These are phyloP conservation scores for Tribolium madens DNA, from an alignment of 1,140 invertebrate species.

Conservation along the genomic window DNA sequence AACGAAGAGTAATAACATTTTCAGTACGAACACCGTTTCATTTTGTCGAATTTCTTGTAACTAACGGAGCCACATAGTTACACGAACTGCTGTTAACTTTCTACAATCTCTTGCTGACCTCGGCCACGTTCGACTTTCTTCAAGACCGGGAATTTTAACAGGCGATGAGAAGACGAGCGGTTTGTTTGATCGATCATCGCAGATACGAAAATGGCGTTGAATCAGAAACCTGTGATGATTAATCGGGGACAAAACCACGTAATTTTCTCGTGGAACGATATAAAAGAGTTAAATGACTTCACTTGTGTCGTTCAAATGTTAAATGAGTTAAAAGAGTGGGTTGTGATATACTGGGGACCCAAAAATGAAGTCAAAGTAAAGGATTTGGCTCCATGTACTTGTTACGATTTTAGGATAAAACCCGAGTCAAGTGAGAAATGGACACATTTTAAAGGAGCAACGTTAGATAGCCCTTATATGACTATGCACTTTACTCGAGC, in stretches of 20 bases:
- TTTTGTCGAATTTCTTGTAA: background rate
- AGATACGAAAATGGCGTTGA: background rate
- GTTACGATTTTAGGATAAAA: conserved; percentile 57
- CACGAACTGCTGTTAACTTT: conserved; percentile 2
- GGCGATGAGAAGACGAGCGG: background rate
- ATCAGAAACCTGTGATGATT: conserved; percentile 5
- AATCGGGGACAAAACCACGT: conserved; percentile 1
- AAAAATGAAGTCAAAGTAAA: conserved; percentile 51
- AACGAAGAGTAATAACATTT: background rate
- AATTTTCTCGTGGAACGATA: background rate
- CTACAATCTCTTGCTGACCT: conserved; percentile 16
- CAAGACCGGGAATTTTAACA: conserved; percentile 25
- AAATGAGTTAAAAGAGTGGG: conserved; percentile 52
- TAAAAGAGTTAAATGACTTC: background rate
- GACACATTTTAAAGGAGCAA: conserved; percentile 57
- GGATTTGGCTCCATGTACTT: conserved; percentile 56
- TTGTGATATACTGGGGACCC: conserved; percentile 53
- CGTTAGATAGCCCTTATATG: conserved; percentile 53
- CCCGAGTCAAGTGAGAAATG: conserved; percentile 41
- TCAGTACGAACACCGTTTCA: conserved; percentile 1
- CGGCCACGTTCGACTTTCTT: conserved; percentile 17
- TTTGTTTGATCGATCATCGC: conserved; percentile 13
- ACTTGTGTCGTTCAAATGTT: conserved; percentile 48
- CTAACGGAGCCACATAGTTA: conserved; percentile 1
- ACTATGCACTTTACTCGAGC: conserved; percentile 57